A percentile compares a stretch with the other conserved stretches of the same genome.
Conservation (phyloP, 2,888 invertebrate species). For the Arctia plantaginis region DNA sequence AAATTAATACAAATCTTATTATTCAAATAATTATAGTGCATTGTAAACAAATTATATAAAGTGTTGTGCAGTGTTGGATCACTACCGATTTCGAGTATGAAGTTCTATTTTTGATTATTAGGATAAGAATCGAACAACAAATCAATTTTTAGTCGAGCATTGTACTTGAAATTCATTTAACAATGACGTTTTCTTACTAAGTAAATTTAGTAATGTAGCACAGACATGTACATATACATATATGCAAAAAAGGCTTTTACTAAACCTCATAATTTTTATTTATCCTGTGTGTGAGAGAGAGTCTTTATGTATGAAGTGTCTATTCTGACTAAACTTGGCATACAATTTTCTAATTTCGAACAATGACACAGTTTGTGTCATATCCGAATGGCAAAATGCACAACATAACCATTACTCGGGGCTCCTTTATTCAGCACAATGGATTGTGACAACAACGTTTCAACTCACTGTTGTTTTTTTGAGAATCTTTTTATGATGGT, state of each 20-base stretch:
- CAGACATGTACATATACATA: too few relatives aligned
- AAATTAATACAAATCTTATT: neutral
- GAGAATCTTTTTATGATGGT: too few relatives aligned
- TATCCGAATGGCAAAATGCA: neutral
- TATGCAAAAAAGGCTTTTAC: too few relatives aligned
- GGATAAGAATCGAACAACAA: neutral
- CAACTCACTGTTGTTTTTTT: too few relatives aligned
- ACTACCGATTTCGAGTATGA: neutral
- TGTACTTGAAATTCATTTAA: too few relatives aligned
- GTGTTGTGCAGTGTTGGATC: neutral
- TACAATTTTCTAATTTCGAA: neutral
- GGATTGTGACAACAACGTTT: too few relatives aligned
- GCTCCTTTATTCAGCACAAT: neutral
- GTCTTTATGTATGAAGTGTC: too few relatives aligned
- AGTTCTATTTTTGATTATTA: neutral
- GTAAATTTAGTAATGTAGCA: neutral
- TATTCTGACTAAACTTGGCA: neutral
- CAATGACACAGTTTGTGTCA: neutral
- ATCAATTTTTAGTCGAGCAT: too few relatives aligned
- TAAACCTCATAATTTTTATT: too few relatives aligned
- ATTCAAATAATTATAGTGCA: neutral
- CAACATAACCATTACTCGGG: neutral
- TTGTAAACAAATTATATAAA: neutral
- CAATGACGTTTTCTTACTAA: neutral
- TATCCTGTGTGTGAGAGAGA: too few relatives aligned